Evolutionary conservation across 2,888 invertebrate species (phyloP).

Genomic region (Scaptomyza tumidula): DNA sequence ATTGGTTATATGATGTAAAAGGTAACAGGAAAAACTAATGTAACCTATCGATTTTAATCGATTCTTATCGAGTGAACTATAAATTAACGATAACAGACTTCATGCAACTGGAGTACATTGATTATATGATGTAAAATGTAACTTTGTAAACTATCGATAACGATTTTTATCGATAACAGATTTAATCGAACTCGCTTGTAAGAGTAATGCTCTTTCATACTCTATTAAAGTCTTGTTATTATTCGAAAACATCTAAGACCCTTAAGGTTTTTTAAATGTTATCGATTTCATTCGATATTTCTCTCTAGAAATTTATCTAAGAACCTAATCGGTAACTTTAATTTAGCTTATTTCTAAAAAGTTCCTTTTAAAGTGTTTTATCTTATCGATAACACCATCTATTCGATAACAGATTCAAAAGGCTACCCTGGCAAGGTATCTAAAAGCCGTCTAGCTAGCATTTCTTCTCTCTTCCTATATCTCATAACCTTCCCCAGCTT

Average conservation of each 20-base stretch:
- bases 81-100: background rate
- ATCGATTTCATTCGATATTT: background rate
- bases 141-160: background rate
- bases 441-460: background rate
- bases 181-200: too few relatives aligned
- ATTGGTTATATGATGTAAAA: background rate
- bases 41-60: too few relatives aligned
- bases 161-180: background rate
- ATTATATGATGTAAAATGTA: too few relatives aligned
- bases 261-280: background rate
- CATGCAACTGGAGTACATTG: too few relatives aligned
- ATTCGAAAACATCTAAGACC: background rate
- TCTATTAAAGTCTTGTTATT: background rate
- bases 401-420: background rate
- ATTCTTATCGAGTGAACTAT: background rate
- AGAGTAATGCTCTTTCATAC: too few relatives aligned
- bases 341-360: too few relatives aligned
- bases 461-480: background rate
- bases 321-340: too few relatives aligned
- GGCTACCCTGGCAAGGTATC: conserved; percentile 2
- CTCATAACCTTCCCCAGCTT: conserved; percentile 8
- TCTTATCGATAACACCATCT: background rate
- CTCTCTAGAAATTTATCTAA: too few relatives aligned
- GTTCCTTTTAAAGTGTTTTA: background rate
- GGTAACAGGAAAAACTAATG: background rate